phyloP scores from a whole-genome alignment of 2,888 invertebrate genomes.

The Schizotus pectinicornis region DNA sequence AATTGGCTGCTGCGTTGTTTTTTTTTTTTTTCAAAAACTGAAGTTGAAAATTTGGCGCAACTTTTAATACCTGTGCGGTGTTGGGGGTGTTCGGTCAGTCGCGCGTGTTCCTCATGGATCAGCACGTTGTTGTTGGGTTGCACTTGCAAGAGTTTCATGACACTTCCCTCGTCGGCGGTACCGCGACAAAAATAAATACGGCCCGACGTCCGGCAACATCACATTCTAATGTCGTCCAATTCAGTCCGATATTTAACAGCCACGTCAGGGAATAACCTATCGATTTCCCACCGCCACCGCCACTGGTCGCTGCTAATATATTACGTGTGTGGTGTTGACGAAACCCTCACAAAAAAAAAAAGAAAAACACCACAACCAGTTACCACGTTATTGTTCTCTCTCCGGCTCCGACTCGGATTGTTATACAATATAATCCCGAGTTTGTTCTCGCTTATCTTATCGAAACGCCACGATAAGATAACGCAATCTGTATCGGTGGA shows the following conservation, averaged over 20 bases:
- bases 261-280: slow-evolving; percentile 27
- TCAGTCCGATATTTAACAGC: slow-evolving; percentile 19
- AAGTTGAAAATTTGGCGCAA: no score
- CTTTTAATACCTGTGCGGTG: not conserved
- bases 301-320: no score
- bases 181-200: slow-evolving; percentile 20
- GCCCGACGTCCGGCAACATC: slow-evolving; percentile 16
- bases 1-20: no score
- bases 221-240: slow-evolving; percentile 23
- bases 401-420: not conserved
- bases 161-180: slow-evolving; percentile 5
- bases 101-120: slow-evolving; percentile 9
- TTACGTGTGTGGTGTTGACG: no score
- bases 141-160: slow-evolving; percentile 7
- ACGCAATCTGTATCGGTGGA: slow-evolving; percentile 10
- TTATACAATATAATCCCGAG: slow-evolving; percentile 17
- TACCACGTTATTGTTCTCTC: no score
- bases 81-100: slow-evolving; percentile 6
- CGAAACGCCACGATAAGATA: slow-evolving; percentile 14
- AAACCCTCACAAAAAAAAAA: no score
- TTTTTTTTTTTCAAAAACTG: no score
- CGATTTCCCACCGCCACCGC: slow-evolving; percentile 8
- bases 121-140: not conserved
- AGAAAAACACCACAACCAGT: no score
- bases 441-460: slow-evolving; percentile 16